Conservation (phyloP, 2,113 vertebrate genomes). For the Nasalis larvatus region DNA sequence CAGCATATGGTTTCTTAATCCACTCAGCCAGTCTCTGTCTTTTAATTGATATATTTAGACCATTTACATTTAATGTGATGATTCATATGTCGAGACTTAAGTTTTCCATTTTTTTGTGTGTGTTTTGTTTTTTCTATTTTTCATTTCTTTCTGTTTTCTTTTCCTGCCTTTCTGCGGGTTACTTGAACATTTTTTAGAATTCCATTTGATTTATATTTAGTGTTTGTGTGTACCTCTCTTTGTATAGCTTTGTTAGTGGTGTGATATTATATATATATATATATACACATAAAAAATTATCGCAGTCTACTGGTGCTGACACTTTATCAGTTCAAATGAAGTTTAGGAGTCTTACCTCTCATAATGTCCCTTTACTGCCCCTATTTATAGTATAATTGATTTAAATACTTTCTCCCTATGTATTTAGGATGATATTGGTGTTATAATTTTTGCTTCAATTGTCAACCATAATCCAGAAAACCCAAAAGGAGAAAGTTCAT, state of each 20-base stretch:
- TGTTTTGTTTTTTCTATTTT: not conserved
- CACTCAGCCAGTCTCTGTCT: not conserved
- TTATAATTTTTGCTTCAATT: not conserved
- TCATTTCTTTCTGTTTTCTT: not conserved
- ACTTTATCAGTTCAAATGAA: not conserved
- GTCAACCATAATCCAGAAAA: not conserved
- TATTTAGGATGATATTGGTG: not conserved
- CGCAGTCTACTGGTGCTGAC: not conserved
- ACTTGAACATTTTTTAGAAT: not conserved
- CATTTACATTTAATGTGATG: slow-evolving; percentile 2
- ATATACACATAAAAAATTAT: not conserved
- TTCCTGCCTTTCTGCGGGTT: not conserved
- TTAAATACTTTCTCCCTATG: not conserved
- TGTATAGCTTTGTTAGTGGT: not conserved
- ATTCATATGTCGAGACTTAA: not conserved
- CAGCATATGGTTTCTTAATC: not conserved
- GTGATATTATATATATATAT: not conserved
- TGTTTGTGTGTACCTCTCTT: not conserved
- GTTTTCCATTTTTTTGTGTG: not conserved
- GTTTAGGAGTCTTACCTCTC: not conserved
- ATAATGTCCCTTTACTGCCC: not conserved
- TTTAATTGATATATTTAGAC: not conserved
- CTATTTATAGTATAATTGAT: not conserved
- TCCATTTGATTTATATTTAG: not conserved
- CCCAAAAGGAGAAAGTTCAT: not conserved